Conservation (phyloP, 2,113 vertebrate genomes). For the Stercorarius parasiticus region DNA sequence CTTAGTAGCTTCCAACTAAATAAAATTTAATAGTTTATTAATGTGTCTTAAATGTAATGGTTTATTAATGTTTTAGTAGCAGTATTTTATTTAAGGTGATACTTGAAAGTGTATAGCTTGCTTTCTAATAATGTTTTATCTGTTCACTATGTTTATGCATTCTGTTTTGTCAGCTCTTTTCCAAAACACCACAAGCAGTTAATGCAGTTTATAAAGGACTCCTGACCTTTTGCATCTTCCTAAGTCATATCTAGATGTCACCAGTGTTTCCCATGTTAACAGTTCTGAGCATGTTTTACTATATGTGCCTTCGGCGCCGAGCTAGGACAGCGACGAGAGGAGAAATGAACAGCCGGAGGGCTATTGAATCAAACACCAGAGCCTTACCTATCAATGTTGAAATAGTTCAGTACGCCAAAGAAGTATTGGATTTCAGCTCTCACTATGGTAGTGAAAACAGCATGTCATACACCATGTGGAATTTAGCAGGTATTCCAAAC, state of each 20-base stretch:
- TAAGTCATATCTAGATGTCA: slow-evolving; percentile 70
- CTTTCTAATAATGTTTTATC: background rate
- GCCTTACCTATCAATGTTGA: slow-evolving; percentile 87
- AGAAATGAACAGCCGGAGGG: slow-evolving; percentile 90
- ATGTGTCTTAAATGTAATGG: background rate
- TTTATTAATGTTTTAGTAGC: background rate
- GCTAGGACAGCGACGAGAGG: slow-evolving; percentile 93
- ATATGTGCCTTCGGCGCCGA: slow-evolving; percentile 97
- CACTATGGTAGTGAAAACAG: slow-evolving; percentile 99
- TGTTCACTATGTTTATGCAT: slow-evolving; percentile 36
- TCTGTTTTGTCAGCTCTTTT: slow-evolving; percentile 66
- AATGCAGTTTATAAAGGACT: slow-evolving; percentile 61
- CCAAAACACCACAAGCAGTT: slow-evolving; percentile 69
- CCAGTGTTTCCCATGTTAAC: slow-evolving; percentile 96
- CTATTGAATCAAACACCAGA: slow-evolving; percentile 87
- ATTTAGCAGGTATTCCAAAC: slow-evolving; percentile 91
- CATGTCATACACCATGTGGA: slow-evolving; percentile 99
- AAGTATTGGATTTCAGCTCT: slow-evolving; percentile 97
- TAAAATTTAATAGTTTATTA: background rate
- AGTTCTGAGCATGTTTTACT: slow-evolving; percentile 99
- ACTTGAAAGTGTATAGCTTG: background rate
- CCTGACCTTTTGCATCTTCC: slow-evolving; percentile 64
- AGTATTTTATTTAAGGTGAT: background rate
- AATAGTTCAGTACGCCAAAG: slow-evolving; percentile 94
- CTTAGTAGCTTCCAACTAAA: background rate